Evolutionary conservation across 1,140 invertebrate genomes (phyloP).

Genomic region (Phthorimaea operculella): DNA sequence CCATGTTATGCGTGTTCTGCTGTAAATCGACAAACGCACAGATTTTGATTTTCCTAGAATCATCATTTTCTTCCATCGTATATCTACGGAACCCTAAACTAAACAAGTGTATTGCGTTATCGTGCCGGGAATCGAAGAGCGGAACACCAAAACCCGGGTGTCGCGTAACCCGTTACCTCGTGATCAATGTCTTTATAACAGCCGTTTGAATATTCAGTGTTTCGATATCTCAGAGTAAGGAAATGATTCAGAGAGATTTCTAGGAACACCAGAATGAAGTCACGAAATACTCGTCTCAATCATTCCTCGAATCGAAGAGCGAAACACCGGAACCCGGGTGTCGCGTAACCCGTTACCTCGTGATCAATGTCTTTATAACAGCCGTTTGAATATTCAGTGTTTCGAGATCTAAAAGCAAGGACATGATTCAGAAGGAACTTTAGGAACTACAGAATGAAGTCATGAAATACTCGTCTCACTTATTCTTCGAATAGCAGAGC

Average conservation of each 20-base stretch:
- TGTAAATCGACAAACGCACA: too few species aligned
- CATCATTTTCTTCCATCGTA: too few species aligned
- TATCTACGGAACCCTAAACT: too few species aligned
- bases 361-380: slow-evolving; percentile 34
- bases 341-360: slow-evolving; percentile 19
- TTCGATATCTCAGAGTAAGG: slow-evolving; percentile 13
- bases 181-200: slow-evolving; percentile 34
- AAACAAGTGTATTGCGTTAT: slow-evolving; percentile 21
- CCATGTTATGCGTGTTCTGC: too few species aligned
- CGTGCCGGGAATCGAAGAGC: slow-evolving; percentile 19
- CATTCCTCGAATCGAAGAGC: slow-evolving; percentile 19
- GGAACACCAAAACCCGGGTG: slow-evolving; percentile 17
- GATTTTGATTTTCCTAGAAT: too few species aligned
- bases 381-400: slow-evolving; percentile 23
- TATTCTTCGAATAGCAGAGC: slow-evolving; percentile 18
- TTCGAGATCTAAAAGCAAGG: slow-evolving; percentile 13
- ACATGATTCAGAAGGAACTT: too few species aligned
- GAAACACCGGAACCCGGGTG: slow-evolving; percentile 17
- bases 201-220: slow-evolving; percentile 23
- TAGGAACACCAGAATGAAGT: too few species aligned
- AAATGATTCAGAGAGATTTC: too few species aligned
- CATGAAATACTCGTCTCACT: slow-evolving; percentile 4
- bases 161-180: slow-evolving; percentile 19
- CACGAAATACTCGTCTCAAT: slow-evolving; percentile 4
- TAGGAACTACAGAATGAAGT: too few species aligned